These are phyloP conservation scores for Amyelois transitella DNA, from an alignment of 1,140 invertebrate genomes.

Conservation along the genomic window DNA sequence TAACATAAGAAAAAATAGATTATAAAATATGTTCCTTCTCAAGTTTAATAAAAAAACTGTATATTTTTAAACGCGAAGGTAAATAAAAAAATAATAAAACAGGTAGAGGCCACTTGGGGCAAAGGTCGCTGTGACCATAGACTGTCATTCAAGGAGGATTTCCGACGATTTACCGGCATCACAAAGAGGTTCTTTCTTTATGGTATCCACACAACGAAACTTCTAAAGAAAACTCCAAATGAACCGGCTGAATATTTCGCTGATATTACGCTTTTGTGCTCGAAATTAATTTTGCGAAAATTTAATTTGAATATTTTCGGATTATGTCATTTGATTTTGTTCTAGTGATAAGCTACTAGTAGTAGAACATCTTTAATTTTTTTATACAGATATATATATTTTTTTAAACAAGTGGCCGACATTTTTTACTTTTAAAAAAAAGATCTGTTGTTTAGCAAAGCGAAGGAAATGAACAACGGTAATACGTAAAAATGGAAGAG, in stretches of 20 bases:
- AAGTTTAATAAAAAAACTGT: no score
- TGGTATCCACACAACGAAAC: constrained; percentile 1
- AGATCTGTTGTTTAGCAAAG: no score
- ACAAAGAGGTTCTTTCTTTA: constrained; percentile 4
- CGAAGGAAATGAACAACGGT: no score
- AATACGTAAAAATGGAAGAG: no score
- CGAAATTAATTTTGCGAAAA: not conserved
- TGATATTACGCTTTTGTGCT: not conserved
- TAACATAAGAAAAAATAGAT: no score
- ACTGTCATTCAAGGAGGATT: not conserved
- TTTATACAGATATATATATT: no score
- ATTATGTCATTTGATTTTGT: not conserved
- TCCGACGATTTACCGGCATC: not conserved
- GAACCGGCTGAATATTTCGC: not conserved
- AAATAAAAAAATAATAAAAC: constrained; percentile 7
- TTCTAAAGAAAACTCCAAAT: not conserved
- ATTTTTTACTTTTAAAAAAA: no score
- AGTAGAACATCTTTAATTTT: no score
- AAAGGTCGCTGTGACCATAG: not conserved
- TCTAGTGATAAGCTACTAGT: not conserved
- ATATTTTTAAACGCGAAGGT: no score
- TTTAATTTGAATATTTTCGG: not conserved
- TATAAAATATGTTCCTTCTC: no score
- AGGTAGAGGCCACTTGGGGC: not conserved
- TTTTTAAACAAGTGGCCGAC: no score